Evolutionary conservation across 2,113 vertebrate genomes (phyloP), one percentile per base, ranked within the genome.

Genomic region (Larimichthys polyactis): DNA sequence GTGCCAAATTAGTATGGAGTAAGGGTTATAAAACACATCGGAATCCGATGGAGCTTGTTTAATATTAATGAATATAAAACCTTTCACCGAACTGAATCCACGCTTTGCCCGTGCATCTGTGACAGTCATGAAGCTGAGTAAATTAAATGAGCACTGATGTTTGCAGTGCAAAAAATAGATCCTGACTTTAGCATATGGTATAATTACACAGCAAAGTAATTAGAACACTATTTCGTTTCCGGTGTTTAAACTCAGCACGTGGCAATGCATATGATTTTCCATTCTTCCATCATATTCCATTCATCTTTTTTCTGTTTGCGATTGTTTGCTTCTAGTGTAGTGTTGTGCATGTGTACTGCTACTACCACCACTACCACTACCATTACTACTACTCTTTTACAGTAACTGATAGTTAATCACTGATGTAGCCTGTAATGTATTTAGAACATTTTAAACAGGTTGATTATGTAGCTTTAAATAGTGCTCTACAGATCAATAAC

Each of bases 61-160:
- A 90, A 80, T 91, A 89, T 92, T 88, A 58, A 92, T 88, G 79
- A 88, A 62, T 48, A 36, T 29, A 85, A 86, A 84, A n/a, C 75
- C 32, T 54, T 72, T 74, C 40, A 68, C 46, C 77, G 68, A 88
- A 55, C 83, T 83, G 51, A 59, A 75, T 81, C 58, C 66, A 75
- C 49, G 19, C 51, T 69, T 66, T 59, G 27, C 27, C 40, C 10
- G 1, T 66, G 69, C 43, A 49, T 73, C 51, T 65, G 48, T 75
- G 57, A 55, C 40, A 67, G 27, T 73, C 57, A 36, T 49, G 64
- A 19, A 14, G 2, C 16, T 24, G 57, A 76, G 32, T 32, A 48
- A 77, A 72, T 67, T 49, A 73, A 75, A 43, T 69, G 52, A 70
- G 62, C 59, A 32, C 66, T 54, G 72, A 78, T 86, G 67, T 68